These are phyloP conservation scores for Scaptomyza tumidula DNA, from an alignment of 2,888 invertebrate genomes.

Conservation along the genomic window DNA sequence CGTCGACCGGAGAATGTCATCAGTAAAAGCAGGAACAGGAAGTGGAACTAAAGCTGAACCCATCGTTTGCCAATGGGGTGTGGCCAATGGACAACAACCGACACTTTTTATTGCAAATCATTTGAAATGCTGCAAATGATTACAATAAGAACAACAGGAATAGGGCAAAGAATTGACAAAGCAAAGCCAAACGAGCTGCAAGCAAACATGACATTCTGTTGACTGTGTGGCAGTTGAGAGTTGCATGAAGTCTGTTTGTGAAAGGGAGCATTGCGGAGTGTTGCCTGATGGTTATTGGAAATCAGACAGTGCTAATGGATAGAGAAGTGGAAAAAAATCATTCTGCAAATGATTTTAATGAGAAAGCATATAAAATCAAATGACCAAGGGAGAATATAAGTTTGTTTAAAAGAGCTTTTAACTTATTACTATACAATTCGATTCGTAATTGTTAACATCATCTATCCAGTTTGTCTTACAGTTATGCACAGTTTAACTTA, in stretches of 20 bases:
- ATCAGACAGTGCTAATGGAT: slow-evolving; percentile 25
- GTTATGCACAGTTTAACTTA: slow-evolving; percentile 65
- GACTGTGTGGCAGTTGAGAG: slow-evolving; percentile 29
- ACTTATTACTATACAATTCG: not conserved
- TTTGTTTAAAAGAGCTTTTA: not conserved
- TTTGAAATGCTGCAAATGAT: slow-evolving; percentile 81
- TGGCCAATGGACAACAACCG: slow-evolving; percentile 72
- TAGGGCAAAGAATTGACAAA: slow-evolving; percentile 24
- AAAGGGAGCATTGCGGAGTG: slow-evolving; percentile 26
- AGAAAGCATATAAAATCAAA: slow-evolving; percentile 25
- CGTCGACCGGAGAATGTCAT: slow-evolving; percentile 9
- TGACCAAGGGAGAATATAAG: slow-evolving; percentile 2
- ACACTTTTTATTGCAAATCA: slow-evolving; percentile 81
- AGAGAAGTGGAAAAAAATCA: slow-evolving; percentile 6
- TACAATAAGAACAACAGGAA: slow-evolving; percentile 49
- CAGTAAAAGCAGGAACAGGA: slow-evolving; percentile 43
- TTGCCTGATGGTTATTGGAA: slow-evolving; percentile 8
- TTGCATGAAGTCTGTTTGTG: slow-evolving; percentile 33
- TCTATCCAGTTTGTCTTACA: too few relatives aligned
- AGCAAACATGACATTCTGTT: slow-evolving; percentile 61
- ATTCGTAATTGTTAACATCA: not conserved
- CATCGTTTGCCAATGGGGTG: slow-evolving; percentile 78
- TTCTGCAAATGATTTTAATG: slow-evolving; percentile 11
- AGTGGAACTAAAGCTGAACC: slow-evolving; percentile 31
- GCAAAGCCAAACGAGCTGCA: slow-evolving; percentile 46